Evolutionary conservation across 2,797 vertebrate genomes (phyloP).

Genomic region (Hydrophis major): DNA sequence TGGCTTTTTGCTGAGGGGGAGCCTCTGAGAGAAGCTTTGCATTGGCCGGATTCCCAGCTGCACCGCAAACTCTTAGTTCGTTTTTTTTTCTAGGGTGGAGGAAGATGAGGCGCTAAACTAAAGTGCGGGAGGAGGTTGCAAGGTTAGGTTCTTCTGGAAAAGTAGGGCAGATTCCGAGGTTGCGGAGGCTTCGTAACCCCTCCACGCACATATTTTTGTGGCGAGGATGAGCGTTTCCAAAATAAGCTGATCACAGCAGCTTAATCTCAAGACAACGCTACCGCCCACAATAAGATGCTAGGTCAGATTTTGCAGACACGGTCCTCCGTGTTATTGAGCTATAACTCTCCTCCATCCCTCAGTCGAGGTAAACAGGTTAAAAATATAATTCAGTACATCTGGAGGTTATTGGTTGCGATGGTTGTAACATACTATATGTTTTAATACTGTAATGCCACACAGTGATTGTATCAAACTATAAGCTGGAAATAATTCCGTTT

Average conservation of each 20-base stretch:
- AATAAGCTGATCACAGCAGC: not conserved
- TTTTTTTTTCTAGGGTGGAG: not conserved
- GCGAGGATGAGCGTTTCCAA: not conserved
- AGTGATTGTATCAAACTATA: slow-evolving; percentile 52
- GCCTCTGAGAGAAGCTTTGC: not conserved
- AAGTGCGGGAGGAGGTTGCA: not conserved
- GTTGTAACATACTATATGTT: not conserved
- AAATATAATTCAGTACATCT: too few species aligned
- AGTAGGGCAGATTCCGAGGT: not conserved
- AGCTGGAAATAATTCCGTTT: not conserved
- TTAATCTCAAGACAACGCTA: slow-evolving; percentile 23
- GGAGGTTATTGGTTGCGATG: too few species aligned
- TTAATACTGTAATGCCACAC: slow-evolving; percentile 56
- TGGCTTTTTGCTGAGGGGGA: not conserved
- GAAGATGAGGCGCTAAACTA: not conserved
- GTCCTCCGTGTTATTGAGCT: not conserved
- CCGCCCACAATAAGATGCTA: not conserved
- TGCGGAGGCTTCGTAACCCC: not conserved
- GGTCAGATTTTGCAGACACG: not conserved
- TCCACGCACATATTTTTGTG: too few species aligned
- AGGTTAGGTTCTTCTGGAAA: not conserved
- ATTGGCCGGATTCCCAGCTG: not conserved
- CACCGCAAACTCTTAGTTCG: not conserved
- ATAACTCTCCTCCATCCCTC: not conserved
- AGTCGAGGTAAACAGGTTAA: too few species aligned